Base-by-base conservation (phyloP, 2,888 invertebrate genomes). In the Ormyrus thymus region DNA sequence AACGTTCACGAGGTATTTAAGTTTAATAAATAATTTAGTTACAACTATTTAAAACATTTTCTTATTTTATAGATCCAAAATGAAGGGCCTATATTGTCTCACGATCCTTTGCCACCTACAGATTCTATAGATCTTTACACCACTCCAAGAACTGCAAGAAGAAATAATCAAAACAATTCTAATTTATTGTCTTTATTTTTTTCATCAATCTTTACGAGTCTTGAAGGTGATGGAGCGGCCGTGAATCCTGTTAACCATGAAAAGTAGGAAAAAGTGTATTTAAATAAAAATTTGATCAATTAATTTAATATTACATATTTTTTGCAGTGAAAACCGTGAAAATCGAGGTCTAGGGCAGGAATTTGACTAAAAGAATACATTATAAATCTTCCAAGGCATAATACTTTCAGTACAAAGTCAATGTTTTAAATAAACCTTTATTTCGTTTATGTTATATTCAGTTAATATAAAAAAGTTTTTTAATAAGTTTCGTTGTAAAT, bases 21-120 rank as follows among this genome's bases (percentile, higher is more conserved):
- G 9, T 53, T 43, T 9, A 59, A 15, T 10, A 46, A 45, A 43
- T 66, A 45, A 8, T 15, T 43, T 11, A 9, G 4, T 61, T n/a
- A 56, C 55, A 56, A 15, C 9, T 10, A 43, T 46, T 51, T 45
- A 56, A 7, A 10, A 51, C 15, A 64, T 11, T 71, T 64, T 29
- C 86, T 89, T n/a, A 89, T 89, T 59, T 82, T 88, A 91, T 81
- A 92, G 92, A 82, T 91, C 88, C 83, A 91, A 89, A 85, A 85
- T 59, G 91, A 91, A 80, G 92, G 92, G 13, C 91, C 93, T n/a
- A 92, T 96, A 71, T 91, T 95, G 86, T 94, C 94, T 81, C 94
- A 95, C 86, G 96, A 96, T 90, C 96, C 96, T 6, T 90, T 96
- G 79, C 96, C 96, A 13, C 96, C 96, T 1, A 84, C 91, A 58